A percentile compares a stretch with the other conserved stretches of the same genome.
Evolutionary conservation across 2,888 invertebrate genomes (phyloP).

Genomic region (Panopea generosa): DNA sequence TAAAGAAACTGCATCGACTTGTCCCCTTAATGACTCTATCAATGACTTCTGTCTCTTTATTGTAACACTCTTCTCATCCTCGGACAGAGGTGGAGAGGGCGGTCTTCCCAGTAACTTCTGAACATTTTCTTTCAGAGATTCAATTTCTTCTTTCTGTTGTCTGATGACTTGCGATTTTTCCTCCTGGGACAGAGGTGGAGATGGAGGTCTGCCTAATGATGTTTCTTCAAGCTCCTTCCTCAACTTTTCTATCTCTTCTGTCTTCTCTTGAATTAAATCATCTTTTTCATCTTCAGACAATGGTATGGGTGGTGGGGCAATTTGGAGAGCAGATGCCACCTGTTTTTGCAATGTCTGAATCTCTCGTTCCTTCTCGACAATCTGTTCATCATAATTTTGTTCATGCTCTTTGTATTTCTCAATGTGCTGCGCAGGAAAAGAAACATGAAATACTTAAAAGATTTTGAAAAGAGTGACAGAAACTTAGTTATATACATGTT

Average conservation of each 20-base stretch:
- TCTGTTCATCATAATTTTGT: constrained; percentile 40
- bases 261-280: constrained; percentile 29
- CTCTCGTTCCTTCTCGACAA: constrained; percentile 39
- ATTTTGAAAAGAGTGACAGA: background rate
- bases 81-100: constrained; percentile 44
- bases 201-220: constrained; percentile 49
- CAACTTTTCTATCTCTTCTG: constrained; percentile 15
- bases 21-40: constrained; percentile 51
- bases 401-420: constrained; percentile 42
- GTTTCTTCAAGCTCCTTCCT: constrained; percentile 14
- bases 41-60: constrained; percentile 59
- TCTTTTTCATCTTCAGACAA: constrained; percentile 33
- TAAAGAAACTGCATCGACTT: constrained; percentile 36
- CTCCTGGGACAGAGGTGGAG: constrained; percentile 40
- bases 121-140: constrained; percentile 39
- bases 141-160: constrained; percentile 52
- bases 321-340: constrained; percentile 31
- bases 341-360: constrained; percentile 57
- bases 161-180: constrained; percentile 23
- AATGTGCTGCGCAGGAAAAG: constrained; percentile 33
- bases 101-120: constrained; percentile 50
- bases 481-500: too few species aligned
- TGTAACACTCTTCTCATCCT: constrained; percentile 53
- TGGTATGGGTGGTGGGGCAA: constrained; percentile 15
- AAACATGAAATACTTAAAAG: background rate